These are phyloP conservation scores for Pogonomyrmex barbatus DNA, from an alignment of 1,140 invertebrate genomes.

Conservation along the genomic window DNA sequence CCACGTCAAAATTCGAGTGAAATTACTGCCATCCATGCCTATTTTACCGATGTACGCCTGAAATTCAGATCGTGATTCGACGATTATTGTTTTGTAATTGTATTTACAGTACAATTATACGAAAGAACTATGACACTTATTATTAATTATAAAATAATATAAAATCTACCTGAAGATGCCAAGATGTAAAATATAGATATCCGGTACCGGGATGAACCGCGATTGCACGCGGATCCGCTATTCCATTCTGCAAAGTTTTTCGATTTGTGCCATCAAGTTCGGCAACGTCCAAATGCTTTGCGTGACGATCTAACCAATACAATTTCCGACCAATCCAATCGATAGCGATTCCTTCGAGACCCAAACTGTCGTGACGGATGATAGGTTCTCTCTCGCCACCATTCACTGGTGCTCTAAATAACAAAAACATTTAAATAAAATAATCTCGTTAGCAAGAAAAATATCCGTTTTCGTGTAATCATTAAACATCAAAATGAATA, in stretches of 20 bases:
- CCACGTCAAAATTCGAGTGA: conserved; percentile 95
- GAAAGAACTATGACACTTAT: not conserved
- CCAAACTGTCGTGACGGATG: conserved; percentile 96
- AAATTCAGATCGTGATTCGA: conserved; percentile 19
- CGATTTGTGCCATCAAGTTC: conserved; percentile 97
- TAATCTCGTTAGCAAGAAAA: not conserved
- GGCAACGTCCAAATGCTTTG: conserved; percentile 96
- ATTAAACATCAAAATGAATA: not conserved
- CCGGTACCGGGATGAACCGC: conserved; percentile 98
- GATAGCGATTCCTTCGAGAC: conserved; percentile 97
- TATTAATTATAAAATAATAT: not conserved
- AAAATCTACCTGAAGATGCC: conserved; percentile 91
- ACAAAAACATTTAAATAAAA: not conserved
- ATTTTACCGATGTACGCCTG: conserved; percentile 98
- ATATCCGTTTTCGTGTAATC: not conserved
- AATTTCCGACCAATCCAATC: conserved; percentile 99
- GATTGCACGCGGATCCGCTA: conserved; percentile 97
- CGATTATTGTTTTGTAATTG: not conserved
- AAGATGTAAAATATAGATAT: conserved; percentile 98
- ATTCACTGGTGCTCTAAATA: conserved; percentile 80
- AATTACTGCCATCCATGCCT: conserved; percentile 98
- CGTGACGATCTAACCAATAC: conserved; percentile 98
- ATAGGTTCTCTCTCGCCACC: conserved; percentile 91
- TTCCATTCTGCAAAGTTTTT: conserved; percentile 94
- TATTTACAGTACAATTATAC: not conserved